Percentiles rank a stretch among this genome's conserved stretches.
Conservation (phyloP, 2,113 vertebrate genomes). For the Brachyhypopomus occidentalis region DNA sequence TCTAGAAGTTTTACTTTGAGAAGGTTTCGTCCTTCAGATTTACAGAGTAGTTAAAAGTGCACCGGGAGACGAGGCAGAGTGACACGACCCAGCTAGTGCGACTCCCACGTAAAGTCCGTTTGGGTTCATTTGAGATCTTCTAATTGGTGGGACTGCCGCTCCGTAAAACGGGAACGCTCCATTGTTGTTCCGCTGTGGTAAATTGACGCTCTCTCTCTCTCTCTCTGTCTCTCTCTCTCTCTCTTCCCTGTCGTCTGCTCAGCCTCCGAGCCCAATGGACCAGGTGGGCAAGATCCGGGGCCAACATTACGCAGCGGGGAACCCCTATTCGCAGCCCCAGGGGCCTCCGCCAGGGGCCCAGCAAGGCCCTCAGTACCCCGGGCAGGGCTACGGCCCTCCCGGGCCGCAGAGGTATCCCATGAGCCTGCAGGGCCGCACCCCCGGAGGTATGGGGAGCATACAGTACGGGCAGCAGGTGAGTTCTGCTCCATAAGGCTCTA, state of each 20-base stretch:
- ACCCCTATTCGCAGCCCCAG: slow-evolving; percentile 88
- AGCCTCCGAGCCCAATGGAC: slow-evolving; percentile 95
- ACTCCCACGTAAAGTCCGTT: too few relatives aligned
- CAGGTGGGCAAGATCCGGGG: slow-evolving; percentile 96
- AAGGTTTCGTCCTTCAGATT: too few relatives aligned
- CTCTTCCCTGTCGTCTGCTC: slow-evolving; percentile 49
- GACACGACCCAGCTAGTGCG: too few relatives aligned
- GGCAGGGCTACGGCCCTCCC: slow-evolving; percentile 83
- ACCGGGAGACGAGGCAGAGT: too few relatives aligned
- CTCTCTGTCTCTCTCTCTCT: background rate
- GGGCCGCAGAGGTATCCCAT: slow-evolving; percentile 85
- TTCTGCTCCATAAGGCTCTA: background rate
- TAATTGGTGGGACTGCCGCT: too few relatives aligned
- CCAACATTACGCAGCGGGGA: slow-evolving; percentile 87
- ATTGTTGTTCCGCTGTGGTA: slow-evolving; percentile 56
- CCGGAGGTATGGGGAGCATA: slow-evolving; percentile 86
- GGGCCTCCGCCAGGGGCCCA: slow-evolving; percentile 79
- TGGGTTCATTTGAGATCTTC: too few relatives aligned
- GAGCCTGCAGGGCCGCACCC: slow-evolving; percentile 82
- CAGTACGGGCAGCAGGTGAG: slow-evolving; percentile 94
- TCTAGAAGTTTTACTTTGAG: too few relatives aligned
- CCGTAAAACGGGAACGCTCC: background rate
- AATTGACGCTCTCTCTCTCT: background rate
- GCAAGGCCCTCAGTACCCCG: slow-evolving; percentile 82
- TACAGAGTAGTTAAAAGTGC: too few relatives aligned